These are phyloP conservation scores for Meiosimyza decipiens DNA, from an alignment of 2,888 invertebrate species.

Conservation along the genomic window DNA sequence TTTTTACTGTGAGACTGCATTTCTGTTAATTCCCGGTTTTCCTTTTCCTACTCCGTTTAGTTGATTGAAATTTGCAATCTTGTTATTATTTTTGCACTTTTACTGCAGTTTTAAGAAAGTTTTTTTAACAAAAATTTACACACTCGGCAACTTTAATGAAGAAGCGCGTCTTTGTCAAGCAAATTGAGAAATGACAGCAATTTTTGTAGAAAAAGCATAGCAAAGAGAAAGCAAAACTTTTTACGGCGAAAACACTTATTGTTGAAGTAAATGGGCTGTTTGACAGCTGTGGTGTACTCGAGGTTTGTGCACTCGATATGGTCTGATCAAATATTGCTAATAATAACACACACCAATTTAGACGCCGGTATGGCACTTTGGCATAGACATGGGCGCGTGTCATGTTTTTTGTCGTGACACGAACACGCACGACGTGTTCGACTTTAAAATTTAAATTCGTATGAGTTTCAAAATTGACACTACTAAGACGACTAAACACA, in stretches of 20 bases:
- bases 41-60: not conserved
- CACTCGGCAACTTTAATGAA: not conserved
- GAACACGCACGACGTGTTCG: too few relatives aligned
- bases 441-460: too few relatives aligned
- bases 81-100: not conserved
- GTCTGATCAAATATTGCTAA: too few relatives aligned
- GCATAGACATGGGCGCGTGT: too few relatives aligned
- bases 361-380: too few relatives aligned
- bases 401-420: too few relatives aligned
- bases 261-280: not conserved
- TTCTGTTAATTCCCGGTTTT: conserved; percentile 33
- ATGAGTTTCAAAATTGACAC: too few relatives aligned
- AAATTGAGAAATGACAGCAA: conserved; percentile 17
- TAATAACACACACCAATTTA: too few relatives aligned
- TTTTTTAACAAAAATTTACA: not conserved
- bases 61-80: not conserved
- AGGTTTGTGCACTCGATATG: too few relatives aligned
- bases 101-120: not conserved
- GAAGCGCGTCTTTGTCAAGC: conserved; percentile 15
- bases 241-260: not conserved
- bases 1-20: conserved; percentile 90
- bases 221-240: not conserved
- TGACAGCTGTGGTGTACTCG: too few relatives aligned
- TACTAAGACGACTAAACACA: too few relatives aligned
- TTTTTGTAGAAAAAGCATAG: not conserved